Percentiles rank a stretch among this genome's conserved stretches.
phyloP scores from a whole-genome alignment of 2,888 invertebrate genomes.

The Keiferia lycopersicella region DNA sequence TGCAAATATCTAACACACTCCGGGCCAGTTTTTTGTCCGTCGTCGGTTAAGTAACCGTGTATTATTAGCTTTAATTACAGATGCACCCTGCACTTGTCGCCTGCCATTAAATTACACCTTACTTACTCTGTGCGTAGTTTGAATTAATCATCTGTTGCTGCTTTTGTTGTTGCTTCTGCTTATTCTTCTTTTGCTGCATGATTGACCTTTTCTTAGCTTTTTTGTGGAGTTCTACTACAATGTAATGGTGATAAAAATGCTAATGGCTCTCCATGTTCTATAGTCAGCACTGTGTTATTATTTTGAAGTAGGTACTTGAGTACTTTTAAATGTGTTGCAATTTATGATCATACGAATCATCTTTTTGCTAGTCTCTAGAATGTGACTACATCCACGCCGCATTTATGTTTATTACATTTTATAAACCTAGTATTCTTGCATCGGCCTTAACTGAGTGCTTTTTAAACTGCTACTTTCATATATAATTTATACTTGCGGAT shows the following conservation, averaged over 20 bases:
- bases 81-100: constrained; percentile 22
- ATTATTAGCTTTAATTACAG: constrained; percentile 28
- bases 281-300: not conserved
- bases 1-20: not conserved
- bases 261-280: not conserved
- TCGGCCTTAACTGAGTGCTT: not conserved
- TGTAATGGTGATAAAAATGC: constrained; percentile 7
- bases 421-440: not conserved
- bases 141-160: not conserved
- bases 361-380: not conserved
- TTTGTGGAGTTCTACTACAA: not conserved
- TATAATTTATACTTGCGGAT: not conserved
- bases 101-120: constrained; percentile 12
- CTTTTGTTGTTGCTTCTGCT: no score
- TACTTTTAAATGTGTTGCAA: constrained; percentile 9
- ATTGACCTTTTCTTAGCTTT: not conserved
- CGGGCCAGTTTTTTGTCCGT: constrained; percentile 1
- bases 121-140: constrained; percentile 10
- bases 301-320: not conserved
- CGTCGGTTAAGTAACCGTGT: constrained; percentile 25
- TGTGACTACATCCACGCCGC: not conserved
- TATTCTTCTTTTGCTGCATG: not conserved
- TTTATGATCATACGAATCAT: not conserved
- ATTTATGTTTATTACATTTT: not conserved
- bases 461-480: not conserved